Evolutionary conservation across 2,797 vertebrate species (phyloP), one percentile per base, ranked within the genome.

Genomic region (Sebastes variabilis): DNA sequence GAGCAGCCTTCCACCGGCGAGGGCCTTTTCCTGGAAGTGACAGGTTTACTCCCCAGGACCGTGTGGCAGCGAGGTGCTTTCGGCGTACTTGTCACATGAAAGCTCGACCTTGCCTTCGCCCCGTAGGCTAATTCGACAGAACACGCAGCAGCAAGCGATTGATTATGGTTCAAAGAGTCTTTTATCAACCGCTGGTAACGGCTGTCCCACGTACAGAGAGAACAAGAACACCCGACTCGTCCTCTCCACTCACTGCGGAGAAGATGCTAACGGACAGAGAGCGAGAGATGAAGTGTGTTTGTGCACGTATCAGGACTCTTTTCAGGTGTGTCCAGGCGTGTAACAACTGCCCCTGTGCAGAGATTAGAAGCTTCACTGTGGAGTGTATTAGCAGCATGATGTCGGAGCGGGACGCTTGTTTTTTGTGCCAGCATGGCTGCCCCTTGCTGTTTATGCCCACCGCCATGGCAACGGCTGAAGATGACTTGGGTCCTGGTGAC

Each of bases 141-240:
- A 79, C 70, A 72, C 14, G 34, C 80, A 24, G 80, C 66, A n/a
- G 72, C n/a, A 5, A 80, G 69, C 64, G 2, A 83, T 89, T 91
- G 92, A 93, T 92, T 84, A 69, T n/a, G 46, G 73, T 88, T 94
- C 82, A 93, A 89, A 91, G 90, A 79, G 66, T 69, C 83, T 88
- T 92, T 93, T 85, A 87, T 93, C 85, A 80, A 73, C 54, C 1
- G 6, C 67, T 81, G 70, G 75, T 87, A 84, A 87, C 68, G 72
- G 68, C 20, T 60, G 81, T 79, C 83, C 32, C 42, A 79, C 25
- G n/a, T 25, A 9, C 29, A 24, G 25, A 29, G 42, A 65, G 86
- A 87, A 83, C 60, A 80, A 76, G 79, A 70, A 66, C 72, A 52
- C 34, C 71, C 20, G 52, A 81, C 79, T 34, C 10, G 62, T 85